Base-by-base conservation (phyloP, 1,140 invertebrate genomes). In the Microplitis demolitor region DNA sequence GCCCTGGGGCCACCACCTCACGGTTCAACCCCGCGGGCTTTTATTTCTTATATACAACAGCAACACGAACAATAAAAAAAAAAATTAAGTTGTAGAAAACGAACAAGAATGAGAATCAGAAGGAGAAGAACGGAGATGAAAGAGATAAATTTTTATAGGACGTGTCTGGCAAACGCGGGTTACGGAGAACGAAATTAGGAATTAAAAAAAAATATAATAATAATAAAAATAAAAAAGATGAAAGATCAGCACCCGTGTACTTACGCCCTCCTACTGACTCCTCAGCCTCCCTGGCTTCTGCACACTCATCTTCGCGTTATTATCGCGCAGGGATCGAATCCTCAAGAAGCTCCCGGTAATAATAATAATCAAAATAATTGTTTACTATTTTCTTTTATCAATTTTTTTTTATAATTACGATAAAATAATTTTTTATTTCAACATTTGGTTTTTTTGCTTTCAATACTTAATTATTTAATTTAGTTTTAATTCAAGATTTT, bases 1-100 rank as follows among this genome's bases (percentile, higher is more conserved):
- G 83, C 84, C 84, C 85, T 73, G 79, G 80, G 84, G 83, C 84
- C 83, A 79, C 78, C 85, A 86, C 84, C 84, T 85, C 74, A 51
- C 33, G 77, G 56, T 77, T 80, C 76, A 84, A 45, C 39, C 82
- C 80, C 62, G 14, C 37, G 6, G 37, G 62, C 34, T 37, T 35
- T 24, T 34, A 35, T 50, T 67, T 50, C 50, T 34, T 24, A 34
- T 16, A 51, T 13, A 51, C 70, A 72, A 35, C 35, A 66, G 60
- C 63, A 71, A 51, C 45, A 39, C 63, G 62, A 16, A 69, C 37
- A 54, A 51, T 35, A 56, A 35, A 58, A 24, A 35, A 58, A 24
- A 24, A 24, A 11, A 6, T 58, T 24, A 58, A 58, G 56, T 24
- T 24, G 24, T 54, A 54, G 24, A 58, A 58, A 58, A 31, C 4